Evolutionary conservation across 2,113 vertebrate species (phyloP), one percentile per base, ranked within the genome.

Genomic region (Platichthys flesus): DNA sequence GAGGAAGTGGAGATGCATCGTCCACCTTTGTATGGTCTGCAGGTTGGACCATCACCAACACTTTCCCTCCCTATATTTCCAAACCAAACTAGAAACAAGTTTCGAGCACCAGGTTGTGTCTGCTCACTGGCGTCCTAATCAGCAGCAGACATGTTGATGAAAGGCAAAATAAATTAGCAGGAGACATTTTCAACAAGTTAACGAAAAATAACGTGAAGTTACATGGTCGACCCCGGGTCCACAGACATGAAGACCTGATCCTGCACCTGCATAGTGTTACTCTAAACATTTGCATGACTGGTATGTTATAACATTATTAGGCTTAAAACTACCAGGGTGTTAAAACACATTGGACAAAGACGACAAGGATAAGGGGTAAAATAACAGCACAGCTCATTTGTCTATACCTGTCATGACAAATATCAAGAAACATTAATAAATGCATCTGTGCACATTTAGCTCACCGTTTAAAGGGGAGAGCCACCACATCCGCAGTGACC

Each of bases 261-360:
- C 85, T 88, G 86, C 73, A 83, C 70, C 85, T 88, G 86, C 73
- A 83, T 81, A 76, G 71, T 82, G 71, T 55, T 65, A 28, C 47
- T 76, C 42, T 68, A 62, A 58, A 78, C 52, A 61, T 81, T 45
- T 70, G 45, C 57, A 62, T 47, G 26, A 64, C 16, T 13, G 35
- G 54, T 42, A 73, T 16, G 45, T 61, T 62, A 71, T 65, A 66
- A 72, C 18, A 54, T 72, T 58, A 28, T 51, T 59, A 51, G 70
- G 51, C 55, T 81, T 42, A 79, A 31, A 77, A 67, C 68, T 76
- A 85, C 51, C 31, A 55, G 47, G 37, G 31, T 23, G 31, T 78
- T 18, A 59, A 42, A 31, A 83, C 57, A 60, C 21, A 54, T 40
- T 69, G 49, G 68, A 78, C 55, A 35, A 70, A 72, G 71, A 76